Evolutionary conservation across 2,113 vertebrate species (phyloP), one percentile per base, ranked within the genome.

Genomic region (Herpetotheres cachinnans): DNA sequence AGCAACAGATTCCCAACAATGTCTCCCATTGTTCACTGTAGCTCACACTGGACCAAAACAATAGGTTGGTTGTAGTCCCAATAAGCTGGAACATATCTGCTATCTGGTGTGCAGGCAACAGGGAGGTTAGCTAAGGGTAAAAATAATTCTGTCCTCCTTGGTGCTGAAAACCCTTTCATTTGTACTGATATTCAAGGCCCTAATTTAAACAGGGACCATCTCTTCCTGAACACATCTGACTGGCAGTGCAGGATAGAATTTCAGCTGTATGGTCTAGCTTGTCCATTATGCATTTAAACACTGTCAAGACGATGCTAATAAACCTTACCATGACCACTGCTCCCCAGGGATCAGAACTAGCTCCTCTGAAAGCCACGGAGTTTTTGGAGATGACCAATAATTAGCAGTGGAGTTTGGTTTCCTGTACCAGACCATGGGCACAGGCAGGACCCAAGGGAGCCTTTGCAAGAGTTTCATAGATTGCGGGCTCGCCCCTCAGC

Each of bases 81-180:
- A 83, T 91, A 95, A 96, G 91, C 92, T 95, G 90, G 82, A 89
- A 82, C 74, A 1, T 44, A 70, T 88, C 94, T 94, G 92, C 94
- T 97, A 67, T 90, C 90, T 89, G 74, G 58, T 58, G 77, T 12
- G 50, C 86, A 58, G 78, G 95, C 86, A 93, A 76, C 58, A n/a
- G 69, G 16, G 82, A 97, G 96, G 95, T 83, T 85, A 82, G 86
- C 91, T 86, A 63, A 87, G 82, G 92, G 82, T 91, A 89, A 71
- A 85, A 93, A 78, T 80, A 92, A 95, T 94, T 91, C 96, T 86
- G 93, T 82, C 93, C 86, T 96, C 87, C 95, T 81, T 50, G 96
- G 92, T 96, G 96, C 87, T 97, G 97, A 96, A 96, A 98, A 96
- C 47, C 62, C 79, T 96, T 95, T 93, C 90, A 79, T 30, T 93